Evolutionary conservation across 2,113 vertebrate genomes (phyloP), one percentile per base, ranked within the genome.

Genomic region (Picathartes gymnocephalus): DNA sequence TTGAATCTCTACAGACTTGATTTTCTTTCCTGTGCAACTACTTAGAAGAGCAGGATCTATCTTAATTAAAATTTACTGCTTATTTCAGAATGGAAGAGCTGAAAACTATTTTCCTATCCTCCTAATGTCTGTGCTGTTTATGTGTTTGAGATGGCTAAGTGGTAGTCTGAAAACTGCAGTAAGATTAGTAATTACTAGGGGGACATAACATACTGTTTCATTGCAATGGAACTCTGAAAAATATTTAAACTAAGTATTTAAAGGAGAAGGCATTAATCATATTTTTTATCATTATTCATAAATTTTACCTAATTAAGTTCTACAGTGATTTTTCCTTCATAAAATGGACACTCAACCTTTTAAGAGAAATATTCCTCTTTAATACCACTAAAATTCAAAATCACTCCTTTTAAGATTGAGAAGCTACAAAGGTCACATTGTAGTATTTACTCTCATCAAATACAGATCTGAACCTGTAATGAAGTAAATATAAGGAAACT

Each of bases 1-100:
- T 88, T 88, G 64, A 78, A 71, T 90, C 81, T 91, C 64, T 20
- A 33, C 71, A 83, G 90, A 56, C 58, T 76, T 54, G 61, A 47
- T 87, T 91, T 93, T 91, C 54, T 93, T 76, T 77, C 58, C 54
- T 60, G 31, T 90, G 47, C 58, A 74, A 80, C 81, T 92, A 65
- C 85, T 92, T 78, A 84, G 77, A 69, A 77, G 54, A 53, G n/a
- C 47, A 53, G 25, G 11, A 87, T 81, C 39, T 84, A 64, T 88
- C 84, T 93, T 95, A 93, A 95, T 95, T 95, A 93, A 91, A 95
- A 96, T 93, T 92, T 91, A 91, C 57, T 89, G 87, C 78, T 78
- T 42, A 54, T 89, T 92, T 89, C 78, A 72, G 84, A 93, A 81
- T 93, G 73, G 71, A 89, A 89, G 84, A 77, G 57, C 87, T 95